Evolutionary conservation across 2,113 vertebrate species (phyloP).

Genomic region (Perca flavescens): DNA sequence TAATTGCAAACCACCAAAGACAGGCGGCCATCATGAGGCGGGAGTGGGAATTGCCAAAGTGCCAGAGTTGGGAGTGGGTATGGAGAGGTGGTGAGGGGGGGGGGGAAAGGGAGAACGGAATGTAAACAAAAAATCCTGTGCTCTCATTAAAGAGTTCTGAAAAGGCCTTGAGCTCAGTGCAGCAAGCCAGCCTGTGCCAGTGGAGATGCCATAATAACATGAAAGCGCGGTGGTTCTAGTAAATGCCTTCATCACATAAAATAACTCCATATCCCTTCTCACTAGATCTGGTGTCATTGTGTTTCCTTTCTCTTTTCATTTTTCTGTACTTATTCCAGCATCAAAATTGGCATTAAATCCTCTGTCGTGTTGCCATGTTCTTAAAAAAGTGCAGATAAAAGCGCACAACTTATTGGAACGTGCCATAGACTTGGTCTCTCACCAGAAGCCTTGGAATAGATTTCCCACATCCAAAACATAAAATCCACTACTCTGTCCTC

Average conservation of each 20-base stretch:
- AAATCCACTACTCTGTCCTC: not conserved
- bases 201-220: conserved; percentile 52
- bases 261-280: not conserved
- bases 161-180: conserved; percentile 70
- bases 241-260: conserved; percentile 45
- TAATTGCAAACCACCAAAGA: conserved; percentile 70
- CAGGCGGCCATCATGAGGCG: conserved; percentile 30
- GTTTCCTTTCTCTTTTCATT: not conserved
- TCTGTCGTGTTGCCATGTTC: conserved; percentile 1
- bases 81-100: conserved; percentile 1
- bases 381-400: conserved; percentile 10
- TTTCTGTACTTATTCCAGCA: not conserved
- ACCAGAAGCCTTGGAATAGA: conserved; percentile 24
- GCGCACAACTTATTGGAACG: not conserved
- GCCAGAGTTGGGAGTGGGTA: conserved; percentile 32
- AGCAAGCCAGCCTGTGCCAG: conserved; percentile 68
- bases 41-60: conserved; percentile 47
- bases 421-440: conserved; percentile 5
- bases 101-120: conserved; percentile 25
- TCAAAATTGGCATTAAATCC: conserved; percentile 3
- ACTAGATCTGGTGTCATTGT: not conserved
- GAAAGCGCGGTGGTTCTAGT: conserved; percentile 37
- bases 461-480: conserved; percentile 10
- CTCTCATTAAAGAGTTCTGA: conserved; percentile 78
- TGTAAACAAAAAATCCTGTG: conserved; percentile 73